A percentile compares a stretch with the other conserved stretches of the same genome.
phyloP scores from a whole-genome alignment of 1,140 invertebrate genomes.

The Camponotus vicinus region DNA sequence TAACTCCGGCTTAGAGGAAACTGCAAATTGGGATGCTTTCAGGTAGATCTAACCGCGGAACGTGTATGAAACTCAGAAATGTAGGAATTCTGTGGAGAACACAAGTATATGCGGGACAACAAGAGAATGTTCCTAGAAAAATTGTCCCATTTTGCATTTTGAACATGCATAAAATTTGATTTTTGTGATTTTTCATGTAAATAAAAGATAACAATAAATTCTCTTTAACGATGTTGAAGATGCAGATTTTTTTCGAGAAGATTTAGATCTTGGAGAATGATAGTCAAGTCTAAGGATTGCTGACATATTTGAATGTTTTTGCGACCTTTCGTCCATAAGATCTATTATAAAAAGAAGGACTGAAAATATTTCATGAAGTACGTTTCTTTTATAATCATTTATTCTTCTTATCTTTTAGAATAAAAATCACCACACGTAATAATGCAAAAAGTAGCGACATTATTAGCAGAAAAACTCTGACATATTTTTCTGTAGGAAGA shows the following conservation, averaged over 20 bases:
- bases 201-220: neutral
- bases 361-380: neutral
- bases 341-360: slow-evolving; percentile 17
- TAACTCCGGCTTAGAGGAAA: neutral
- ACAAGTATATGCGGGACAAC: neutral
- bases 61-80: neutral
- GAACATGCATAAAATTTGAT: neutral
- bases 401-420: neutral
- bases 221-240: neutral
- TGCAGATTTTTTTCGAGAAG: neutral
- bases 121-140: neutral
- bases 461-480: neutral
- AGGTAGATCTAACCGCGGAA: neutral
- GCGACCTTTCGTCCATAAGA: neutral
- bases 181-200: neutral
- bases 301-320: neutral
- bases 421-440: neutral
- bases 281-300: neutral
- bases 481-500: neutral
- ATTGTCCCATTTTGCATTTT: neutral
- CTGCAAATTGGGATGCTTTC: slow-evolving; percentile 24
- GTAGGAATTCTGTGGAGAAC: neutral
- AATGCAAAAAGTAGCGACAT: neutral
- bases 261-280: neutral
- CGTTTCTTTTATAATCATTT: neutral